Evolutionary conservation across 2,888 invertebrate species (phyloP), one percentile per base, ranked within the genome.

Genomic region (Orchestes rusci): DNA sequence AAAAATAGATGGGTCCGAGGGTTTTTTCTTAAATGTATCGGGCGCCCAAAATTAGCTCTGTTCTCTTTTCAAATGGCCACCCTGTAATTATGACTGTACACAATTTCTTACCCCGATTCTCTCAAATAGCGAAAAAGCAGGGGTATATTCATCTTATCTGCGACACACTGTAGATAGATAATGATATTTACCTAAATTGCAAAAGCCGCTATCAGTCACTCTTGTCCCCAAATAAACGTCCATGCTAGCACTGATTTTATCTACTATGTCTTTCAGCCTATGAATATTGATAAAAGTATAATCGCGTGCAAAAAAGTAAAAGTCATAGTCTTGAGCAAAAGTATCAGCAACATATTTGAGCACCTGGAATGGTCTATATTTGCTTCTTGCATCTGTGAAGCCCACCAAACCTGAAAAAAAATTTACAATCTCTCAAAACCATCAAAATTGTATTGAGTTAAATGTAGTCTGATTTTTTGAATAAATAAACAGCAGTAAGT

Each of bases 311-410:
- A 97, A 72, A 64, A 90, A 85, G 70, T 93, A 95, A 71, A 88
- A 96, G 68, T 96, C 93, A 67, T 85, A 96, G 57, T 86, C 87
- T 57, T 93, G 84, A 23, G 86, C 70, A 69, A 85, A 91, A 65
- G 90, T 90, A 57, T 93, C 92, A 0, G 83, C 82, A 8, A 95
- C 80, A 64, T 93, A 94, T 64, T 91, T 91, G 32, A 95, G 73
- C 15, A 87, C 81, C 63, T 91, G 90, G 67, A 93, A 88, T 1
- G 91, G 89, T 55, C 86, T 78, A 12, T 89, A 73, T 64, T 83
- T 77, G 65, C 70, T 79, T 56, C 73, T 77, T 0, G 79, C 83
- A 65, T 92, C 91, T 0, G 89, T 85, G 63, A 94, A 92, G 1
- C 87, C 89, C 1, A 93, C 89, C 39, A 93, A 82, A 34, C 50